Evolutionary conservation across 2,888 invertebrate species (phyloP).

Genomic region (Rhagonycha fulva): DNA sequence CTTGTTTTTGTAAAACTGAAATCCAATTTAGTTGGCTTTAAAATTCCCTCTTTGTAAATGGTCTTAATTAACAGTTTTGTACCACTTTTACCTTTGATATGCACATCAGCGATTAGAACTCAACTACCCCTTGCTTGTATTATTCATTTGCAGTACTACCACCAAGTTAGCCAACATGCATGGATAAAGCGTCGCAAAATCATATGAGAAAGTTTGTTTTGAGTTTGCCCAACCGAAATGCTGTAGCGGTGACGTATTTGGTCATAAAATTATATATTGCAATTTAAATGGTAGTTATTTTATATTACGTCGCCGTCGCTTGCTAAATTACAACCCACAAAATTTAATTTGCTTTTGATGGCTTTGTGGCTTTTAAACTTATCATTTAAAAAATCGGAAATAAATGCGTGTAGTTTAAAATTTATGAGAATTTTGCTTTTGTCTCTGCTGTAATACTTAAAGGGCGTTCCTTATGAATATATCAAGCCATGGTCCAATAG

Average conservation of each 20-base stretch:
- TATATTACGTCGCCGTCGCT: background rate
- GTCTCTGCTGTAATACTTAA: background rate
- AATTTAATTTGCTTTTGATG: constrained; percentile 12
- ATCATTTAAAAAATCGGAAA: background rate
- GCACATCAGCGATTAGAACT: constrained; percentile 4
- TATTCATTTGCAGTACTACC: background rate
- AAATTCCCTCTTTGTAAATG: background rate
- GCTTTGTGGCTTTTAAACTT: constrained; percentile 1
- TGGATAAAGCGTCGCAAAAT: background rate
- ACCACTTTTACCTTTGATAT: constrained; percentile 17
- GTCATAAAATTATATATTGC: constrained; percentile 13
- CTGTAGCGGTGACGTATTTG: constrained; percentile 2
- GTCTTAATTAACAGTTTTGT: constrained; percentile 9
- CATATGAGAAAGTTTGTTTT: background rate
- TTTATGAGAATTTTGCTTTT: background rate
- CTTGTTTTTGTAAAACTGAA: background rate
- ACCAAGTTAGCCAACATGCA: background rate
- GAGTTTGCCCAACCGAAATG: background rate
- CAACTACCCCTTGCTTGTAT: constrained; percentile 1
- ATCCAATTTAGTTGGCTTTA: background rate
- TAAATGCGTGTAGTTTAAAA: background rate
- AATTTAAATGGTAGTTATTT: constrained; percentile 3
- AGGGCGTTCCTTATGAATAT: background rate
- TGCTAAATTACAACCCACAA: background rate
- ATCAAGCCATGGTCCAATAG: background rate